phyloP scores from a whole-genome alignment of 2,888 invertebrate species.

The Vannuccia rotundouncinata region DNA sequence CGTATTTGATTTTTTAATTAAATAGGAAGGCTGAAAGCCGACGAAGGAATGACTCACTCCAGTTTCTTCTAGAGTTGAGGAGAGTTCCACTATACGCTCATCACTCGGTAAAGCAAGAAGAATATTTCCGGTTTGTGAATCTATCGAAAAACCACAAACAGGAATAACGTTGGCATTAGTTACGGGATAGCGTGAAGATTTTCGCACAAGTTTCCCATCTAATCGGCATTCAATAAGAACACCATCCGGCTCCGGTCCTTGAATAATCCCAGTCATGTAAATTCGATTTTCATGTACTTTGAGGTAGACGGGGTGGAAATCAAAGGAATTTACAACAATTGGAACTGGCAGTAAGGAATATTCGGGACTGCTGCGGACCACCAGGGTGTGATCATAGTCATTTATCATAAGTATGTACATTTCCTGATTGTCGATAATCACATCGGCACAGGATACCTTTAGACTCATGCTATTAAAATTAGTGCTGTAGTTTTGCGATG shows the following conservation, averaged over 20 bases:
- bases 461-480: neutral
- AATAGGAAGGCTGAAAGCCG: constrained; percentile 29
- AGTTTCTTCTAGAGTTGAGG: constrained; percentile 26
- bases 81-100: constrained; percentile 18
- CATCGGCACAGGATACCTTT: neutral
- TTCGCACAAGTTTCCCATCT: constrained; percentile 13
- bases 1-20: constrained; percentile 24
- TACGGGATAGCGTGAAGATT: neutral
- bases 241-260: neutral
- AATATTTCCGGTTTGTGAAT: constrained; percentile 31
- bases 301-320: constrained; percentile 15
- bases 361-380: neutral
- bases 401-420: neutral
- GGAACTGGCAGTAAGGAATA: neutral
- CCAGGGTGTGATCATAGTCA: neutral
- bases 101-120: constrained; percentile 22
- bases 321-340: neutral
- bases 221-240: constrained; percentile 26
- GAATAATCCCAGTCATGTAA: constrained; percentile 18
- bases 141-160: constrained; percentile 27
- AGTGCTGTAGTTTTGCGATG: neutral
- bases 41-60: constrained; percentile 1
- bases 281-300: constrained; percentile 9
- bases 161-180: neutral
- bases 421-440: neutral